Evolutionary conservation across 2,888 invertebrate species (phyloP), one percentile per base, ranked within the genome.

Genomic region (Lomographa bimaculata): DNA sequence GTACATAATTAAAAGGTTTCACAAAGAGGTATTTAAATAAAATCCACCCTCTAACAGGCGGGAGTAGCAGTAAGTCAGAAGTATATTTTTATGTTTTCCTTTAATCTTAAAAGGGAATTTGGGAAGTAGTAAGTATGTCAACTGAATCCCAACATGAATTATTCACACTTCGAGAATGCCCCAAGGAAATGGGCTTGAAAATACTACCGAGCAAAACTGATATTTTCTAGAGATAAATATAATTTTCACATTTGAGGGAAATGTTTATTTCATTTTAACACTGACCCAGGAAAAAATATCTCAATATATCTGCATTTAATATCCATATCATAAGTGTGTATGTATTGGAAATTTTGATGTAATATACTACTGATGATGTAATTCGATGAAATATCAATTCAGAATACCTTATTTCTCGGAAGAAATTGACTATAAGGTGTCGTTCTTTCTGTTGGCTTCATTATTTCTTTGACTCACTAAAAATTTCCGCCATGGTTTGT

Each of bases 41-140:
- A 53, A 57, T 56, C 53, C 57, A 50, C 64, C 61, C 62, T 54
- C 14, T 20, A 5, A 18, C 9, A 21, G 21, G 4, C 14, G 14
- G 7, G 21, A 23, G 28, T 50, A 56, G 48, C 52, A 57, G 54
- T 44, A 54, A 50, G 43, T 46, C 50, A 56, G 7, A 25, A 27
- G 8, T 58, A 50, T 47, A 48, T 46, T 50, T 53, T 60, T 64
- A n/a, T 65, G 57, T 70, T 70, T 71, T 64, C 63, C 61, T 74
- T 76, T 72, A 64, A 75, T 74, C 67, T 71, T 54, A 55, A 56
- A 57, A 68, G 60, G 38, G 44, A 61, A 54, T 46, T 57, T 60
- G 60, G 68, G 56, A 76, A 74, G 70, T 68, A 71, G 73, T 71
- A 72, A 71, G 73, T 71, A 72, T 70, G 76, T 79, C 71, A 73